A percentile compares a stretch with the other conserved stretches of the same genome.
Evolutionary conservation across 1,140 invertebrate genomes (phyloP).

Genomic region (Wasmannia auropunctata): DNA sequence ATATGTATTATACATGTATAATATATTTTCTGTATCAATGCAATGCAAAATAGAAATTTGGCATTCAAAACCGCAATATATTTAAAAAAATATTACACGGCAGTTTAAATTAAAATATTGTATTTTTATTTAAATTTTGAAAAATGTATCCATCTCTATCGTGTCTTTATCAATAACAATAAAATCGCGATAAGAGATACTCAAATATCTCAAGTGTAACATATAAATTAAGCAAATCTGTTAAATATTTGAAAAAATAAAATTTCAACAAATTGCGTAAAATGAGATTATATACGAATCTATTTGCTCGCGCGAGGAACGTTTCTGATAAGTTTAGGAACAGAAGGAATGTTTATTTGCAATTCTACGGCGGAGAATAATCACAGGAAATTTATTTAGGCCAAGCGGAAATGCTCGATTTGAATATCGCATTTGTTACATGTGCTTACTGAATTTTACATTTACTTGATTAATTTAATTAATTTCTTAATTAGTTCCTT

Average conservation of each 20-base stretch:
- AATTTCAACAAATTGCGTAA: not conserved
- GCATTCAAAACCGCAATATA: not conserved
- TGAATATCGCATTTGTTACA: conserved; percentile 33
- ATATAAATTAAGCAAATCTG: not conserved
- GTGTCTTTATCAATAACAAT: not conserved
- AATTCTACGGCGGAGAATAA: conserved; percentile 47
- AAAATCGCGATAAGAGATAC: not conserved
- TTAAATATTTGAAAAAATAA: not conserved
- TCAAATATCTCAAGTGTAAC: not conserved
- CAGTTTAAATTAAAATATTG: not conserved
- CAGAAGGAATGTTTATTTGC: conserved; percentile 58
- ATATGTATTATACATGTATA: too few species aligned
- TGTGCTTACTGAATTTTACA: not conserved
- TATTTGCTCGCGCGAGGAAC: too few species aligned
- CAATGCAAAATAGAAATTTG: not conserved
- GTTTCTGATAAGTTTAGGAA: conserved; percentile 35
- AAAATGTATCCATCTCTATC: not conserved
- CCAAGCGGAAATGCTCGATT: conserved; percentile 55
- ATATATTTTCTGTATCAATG: conserved; percentile 3
- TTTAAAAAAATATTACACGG: not conserved
- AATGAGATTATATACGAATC: not conserved
- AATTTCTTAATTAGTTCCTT: not conserved
- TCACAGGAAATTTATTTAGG: conserved; percentile 58
- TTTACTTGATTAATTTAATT: not conserved
- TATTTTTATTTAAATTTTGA: not conserved